phyloP scores from a whole-genome alignment of 37 sponge, comb jelly and placozoan genomes.

The Eunapius fragilis region DNA sequence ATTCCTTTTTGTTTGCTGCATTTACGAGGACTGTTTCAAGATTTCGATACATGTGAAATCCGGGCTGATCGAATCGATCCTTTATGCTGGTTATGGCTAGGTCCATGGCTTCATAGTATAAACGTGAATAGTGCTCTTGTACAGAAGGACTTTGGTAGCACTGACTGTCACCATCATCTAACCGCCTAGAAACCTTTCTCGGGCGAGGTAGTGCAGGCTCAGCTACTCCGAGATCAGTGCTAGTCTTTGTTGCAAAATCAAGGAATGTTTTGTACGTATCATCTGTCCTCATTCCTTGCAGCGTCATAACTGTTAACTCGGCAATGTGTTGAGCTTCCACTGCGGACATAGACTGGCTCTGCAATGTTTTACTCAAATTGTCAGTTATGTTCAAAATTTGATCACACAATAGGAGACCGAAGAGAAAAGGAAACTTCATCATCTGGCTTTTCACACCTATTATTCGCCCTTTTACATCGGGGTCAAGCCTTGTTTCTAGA shows the following conservation, averaged over 20 bases:
- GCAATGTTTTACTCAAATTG: slow-evolving; percentile 66
- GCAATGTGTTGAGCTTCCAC: slow-evolving; percentile 70
- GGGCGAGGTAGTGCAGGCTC: slow-evolving; percentile 58
- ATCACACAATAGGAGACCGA: slow-evolving; percentile 71
- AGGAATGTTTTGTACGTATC: background rate
- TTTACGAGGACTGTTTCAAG: slow-evolving; percentile 67
- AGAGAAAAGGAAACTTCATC: slow-evolving; percentile 39
- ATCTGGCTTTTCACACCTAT: slow-evolving; percentile 64
- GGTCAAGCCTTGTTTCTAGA: slow-evolving; percentile 44
- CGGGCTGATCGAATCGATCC: slow-evolving; percentile 61
- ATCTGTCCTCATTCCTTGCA: slow-evolving; percentile 60
- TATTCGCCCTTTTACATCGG: slow-evolving; percentile 73
- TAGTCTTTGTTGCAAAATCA: slow-evolving; percentile 5
- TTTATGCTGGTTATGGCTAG: slow-evolving; percentile 50
- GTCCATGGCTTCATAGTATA: slow-evolving; percentile 75
- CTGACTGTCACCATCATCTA: slow-evolving; percentile 39
- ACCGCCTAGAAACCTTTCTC: slow-evolving; percentile 32
- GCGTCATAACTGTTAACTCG: slow-evolving; percentile 44
- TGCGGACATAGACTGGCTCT: slow-evolving; percentile 59
- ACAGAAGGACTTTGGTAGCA: slow-evolving; percentile 34
- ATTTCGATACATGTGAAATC: slow-evolving; percentile 40
- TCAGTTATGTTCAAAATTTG: slow-evolving; percentile 63
- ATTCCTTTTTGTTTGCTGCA: slow-evolving; percentile 30
- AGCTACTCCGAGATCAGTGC: slow-evolving; percentile 48
- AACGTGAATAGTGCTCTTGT: slow-evolving; percentile 43